A percentile compares a stretch with the other conserved stretches of the same genome.
Conservation (phyloP, 2,113 vertebrate genomes). For the Gambusia affinis region DNA sequence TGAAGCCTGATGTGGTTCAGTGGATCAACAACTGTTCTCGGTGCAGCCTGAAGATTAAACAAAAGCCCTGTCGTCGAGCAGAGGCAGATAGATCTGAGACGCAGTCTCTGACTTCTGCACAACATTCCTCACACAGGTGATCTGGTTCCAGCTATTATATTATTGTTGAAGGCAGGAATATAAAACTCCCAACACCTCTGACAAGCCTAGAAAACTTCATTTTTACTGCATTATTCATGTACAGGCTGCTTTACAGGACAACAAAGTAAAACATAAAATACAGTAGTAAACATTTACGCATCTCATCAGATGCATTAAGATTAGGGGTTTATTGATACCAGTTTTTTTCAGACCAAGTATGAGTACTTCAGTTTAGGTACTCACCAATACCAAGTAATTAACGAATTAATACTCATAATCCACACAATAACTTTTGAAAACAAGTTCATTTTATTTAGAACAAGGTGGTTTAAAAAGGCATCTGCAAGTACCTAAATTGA, state of each 20-base stretch:
- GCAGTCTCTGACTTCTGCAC: background rate
- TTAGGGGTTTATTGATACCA: too few species aligned
- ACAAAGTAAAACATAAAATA: background rate
- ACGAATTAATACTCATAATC: too few species aligned
- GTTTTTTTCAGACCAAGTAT: too few species aligned
- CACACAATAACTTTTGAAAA: too few species aligned
- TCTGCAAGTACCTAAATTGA: too few species aligned
- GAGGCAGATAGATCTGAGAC: background rate
- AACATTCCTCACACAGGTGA: slow-evolving; percentile 25
- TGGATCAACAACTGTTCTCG: slow-evolving; percentile 66
- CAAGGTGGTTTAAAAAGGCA: too few species aligned
- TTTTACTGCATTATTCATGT: background rate
- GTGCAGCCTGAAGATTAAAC: slow-evolving; percentile 53
- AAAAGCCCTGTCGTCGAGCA: background rate
- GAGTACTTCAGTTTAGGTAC: too few species aligned
- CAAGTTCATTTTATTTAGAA: too few species aligned
- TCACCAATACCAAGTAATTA: too few species aligned
- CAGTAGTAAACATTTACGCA: background rate
- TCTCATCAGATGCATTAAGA: background rate
- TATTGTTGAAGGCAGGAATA: background rate
- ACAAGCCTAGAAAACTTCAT: background rate
- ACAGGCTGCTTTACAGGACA: background rate
- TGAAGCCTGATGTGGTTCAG: slow-evolving; percentile 64
- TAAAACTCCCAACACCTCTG: background rate
- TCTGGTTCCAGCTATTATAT: background rate